Evolutionary conservation across 1,140 invertebrate genomes (phyloP).

Genomic region (Scaptomyza graminum): DNA sequence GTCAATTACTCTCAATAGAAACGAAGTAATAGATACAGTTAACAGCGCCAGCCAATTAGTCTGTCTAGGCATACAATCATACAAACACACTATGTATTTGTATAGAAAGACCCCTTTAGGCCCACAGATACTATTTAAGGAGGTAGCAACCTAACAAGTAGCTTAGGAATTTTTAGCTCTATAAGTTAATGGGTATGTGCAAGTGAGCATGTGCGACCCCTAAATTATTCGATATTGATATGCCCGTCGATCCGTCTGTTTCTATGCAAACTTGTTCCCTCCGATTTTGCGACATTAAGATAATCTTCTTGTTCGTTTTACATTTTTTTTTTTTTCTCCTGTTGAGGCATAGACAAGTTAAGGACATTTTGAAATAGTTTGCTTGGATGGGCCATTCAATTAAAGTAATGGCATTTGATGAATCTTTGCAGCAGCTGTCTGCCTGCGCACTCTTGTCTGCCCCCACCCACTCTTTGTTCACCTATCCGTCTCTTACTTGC

Average conservation of each 20-base stretch:
- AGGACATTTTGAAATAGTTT: not conserved
- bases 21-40: slow-evolving; percentile 1
- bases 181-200: no score
- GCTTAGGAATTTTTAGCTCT: no score
- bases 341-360: not conserved
- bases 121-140: no score
- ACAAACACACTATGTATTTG: not conserved
- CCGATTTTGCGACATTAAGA: no score
- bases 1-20: slow-evolving; percentile 17
- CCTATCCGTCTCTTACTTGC: not conserved
- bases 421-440: not conserved
- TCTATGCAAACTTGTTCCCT: no score
- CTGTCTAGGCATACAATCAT: not conserved
- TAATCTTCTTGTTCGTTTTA: not conserved
- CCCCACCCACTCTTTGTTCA: not conserved
- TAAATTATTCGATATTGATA: no score
- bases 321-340: not conserved
- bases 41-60: slow-evolving; percentile 31
- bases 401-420: slow-evolving; percentile 17
- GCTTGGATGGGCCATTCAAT: not conserved
- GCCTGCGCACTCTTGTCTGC: not conserved
- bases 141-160: no score
- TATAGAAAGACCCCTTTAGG: not conserved
- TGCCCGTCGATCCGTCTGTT: no score
- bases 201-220: no score